Base-by-base conservation (phyloP, 2,888 invertebrate genomes). In the Cataglyphis cursor region DNA sequence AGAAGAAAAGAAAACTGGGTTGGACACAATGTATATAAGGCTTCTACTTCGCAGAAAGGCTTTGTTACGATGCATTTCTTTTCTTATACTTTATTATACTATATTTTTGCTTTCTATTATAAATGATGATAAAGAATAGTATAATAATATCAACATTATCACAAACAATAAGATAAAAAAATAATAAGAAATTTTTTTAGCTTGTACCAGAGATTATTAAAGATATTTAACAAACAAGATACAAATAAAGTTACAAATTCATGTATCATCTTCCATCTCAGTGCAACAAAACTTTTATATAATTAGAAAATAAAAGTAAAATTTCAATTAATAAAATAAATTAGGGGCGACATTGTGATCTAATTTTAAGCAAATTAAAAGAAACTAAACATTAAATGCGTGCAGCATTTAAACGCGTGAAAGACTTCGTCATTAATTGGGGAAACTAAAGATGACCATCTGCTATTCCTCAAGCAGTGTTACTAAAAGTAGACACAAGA, bases 401-500 rank as follows among this genome's bases (percentile, higher is more conserved):
- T 48, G 57, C 44, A 41, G 44, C 15, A 21, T 78, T 78, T 59
- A 78, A 76, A 59, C 44, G 72, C 54, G 72, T 44, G 59, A 44
- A 78, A 68, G 24, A 44, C 24, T 70, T n/a, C 5, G 59, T 78
- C 72, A 35, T 78, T 72, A 78, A 78, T 78, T 72, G 35, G 59
- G 59, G 35, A 78, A 78, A 72, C 78, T 72, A 78, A 61, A 72
- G 78, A 70, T 78, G 78, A 78, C 78, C 72, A 78, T 70, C 78
- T 78, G 78, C 78, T 57, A n/a, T 76, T 41, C 41, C 59, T 70
- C 54, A 72, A 72, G 35, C 72, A 35, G 72, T 35, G 78, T 78
- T 70, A 44, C 78, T 78, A 72, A 78, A 78, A 78, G 78, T 59
- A 72, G 59, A 59, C 12, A 35, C 59, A 59, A 59, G 57, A 57